These are phyloP conservation scores for Drosophila pachea DNA, from an alignment of 1,140 invertebrate species.

Conservation along the genomic window DNA sequence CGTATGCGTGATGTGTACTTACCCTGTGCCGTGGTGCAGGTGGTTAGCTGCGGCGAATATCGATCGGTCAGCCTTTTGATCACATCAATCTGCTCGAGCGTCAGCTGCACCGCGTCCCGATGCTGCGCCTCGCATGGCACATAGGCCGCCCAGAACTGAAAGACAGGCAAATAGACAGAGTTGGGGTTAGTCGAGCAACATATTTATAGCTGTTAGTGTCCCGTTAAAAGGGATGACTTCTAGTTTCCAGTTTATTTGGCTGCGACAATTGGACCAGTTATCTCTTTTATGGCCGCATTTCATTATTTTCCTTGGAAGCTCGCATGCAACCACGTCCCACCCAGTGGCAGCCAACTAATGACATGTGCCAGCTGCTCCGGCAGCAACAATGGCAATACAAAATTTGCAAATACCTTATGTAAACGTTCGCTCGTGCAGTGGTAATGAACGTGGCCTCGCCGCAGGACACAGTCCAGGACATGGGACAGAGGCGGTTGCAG, in stretches of 20 bases:
- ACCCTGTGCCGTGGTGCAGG: conserved; percentile 86
- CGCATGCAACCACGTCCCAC: no score
- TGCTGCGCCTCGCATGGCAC: conserved; percentile 90
- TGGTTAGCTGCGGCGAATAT: conserved; percentile 83
- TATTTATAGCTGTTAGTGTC: no score
- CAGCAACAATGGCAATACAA: conserved; percentile 31
- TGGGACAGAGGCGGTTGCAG: background rate
- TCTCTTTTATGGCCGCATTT: conserved; percentile 42
- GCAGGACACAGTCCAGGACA: background rate
- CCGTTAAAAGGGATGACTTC: no score
- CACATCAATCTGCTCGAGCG: conserved; percentile 90
- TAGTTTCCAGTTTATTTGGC: no score
- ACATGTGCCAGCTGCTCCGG: conserved; percentile 31
- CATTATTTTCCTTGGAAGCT: conserved; percentile 24
- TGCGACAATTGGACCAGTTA: conserved; percentile 30
- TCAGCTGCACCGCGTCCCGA: conserved; percentile 88
- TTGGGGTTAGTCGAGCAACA: no score
- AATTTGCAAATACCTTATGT: conserved; percentile 37
- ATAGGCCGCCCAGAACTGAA: conserved; percentile 94
- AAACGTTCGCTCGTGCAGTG: conserved; percentile 31
- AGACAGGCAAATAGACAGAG: no score
- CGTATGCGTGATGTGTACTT: conserved; percentile 66
- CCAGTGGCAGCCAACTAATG: conserved; percentile 24
- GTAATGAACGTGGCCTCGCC: conserved; percentile 29
- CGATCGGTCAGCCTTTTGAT: conserved; percentile 86